A percentile compares a stretch with the other conserved stretches of the same genome.
Conservation (phyloP, 1,140 invertebrate genomes). For the Fopius arisanus region DNA sequence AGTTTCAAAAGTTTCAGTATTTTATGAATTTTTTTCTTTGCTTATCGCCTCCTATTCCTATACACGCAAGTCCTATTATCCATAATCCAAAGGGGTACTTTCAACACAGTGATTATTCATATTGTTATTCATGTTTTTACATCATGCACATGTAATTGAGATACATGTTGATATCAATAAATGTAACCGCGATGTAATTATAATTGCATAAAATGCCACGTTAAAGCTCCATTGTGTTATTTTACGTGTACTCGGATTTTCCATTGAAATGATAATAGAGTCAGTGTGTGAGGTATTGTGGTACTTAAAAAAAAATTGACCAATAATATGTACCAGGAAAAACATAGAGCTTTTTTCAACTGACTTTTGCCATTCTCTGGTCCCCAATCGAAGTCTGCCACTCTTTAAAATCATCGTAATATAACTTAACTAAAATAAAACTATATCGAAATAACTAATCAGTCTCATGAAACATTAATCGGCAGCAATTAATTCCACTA, state of each 20-base stretch:
- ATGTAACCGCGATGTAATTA: not conserved
- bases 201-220: not conserved
- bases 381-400: not conserved
- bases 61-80: not conserved
- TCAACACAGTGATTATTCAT: constrained; percentile 1
- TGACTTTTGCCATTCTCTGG: not conserved
- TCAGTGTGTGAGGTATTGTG: too few species aligned
- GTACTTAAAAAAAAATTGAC: not conserved
- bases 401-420: not conserved
- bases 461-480: constrained; percentile 7
- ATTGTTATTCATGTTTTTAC: not conserved
- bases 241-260: not conserved
- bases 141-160: not conserved
- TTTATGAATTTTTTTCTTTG: constrained; percentile 21
- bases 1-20: constrained; percentile 42
- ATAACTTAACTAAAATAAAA: not conserved
- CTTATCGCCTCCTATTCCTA: not conserved
- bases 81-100: not conserved
- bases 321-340: too few species aligned
- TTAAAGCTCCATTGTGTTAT: not conserved
- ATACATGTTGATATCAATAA: not conserved
- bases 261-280: too few species aligned
- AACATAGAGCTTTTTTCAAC: not conserved
- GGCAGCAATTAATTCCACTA: not conserved
- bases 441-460: not conserved